Base-by-base conservation (phyloP, 1,140 invertebrate species). In the Radopholus similis region DNA sequence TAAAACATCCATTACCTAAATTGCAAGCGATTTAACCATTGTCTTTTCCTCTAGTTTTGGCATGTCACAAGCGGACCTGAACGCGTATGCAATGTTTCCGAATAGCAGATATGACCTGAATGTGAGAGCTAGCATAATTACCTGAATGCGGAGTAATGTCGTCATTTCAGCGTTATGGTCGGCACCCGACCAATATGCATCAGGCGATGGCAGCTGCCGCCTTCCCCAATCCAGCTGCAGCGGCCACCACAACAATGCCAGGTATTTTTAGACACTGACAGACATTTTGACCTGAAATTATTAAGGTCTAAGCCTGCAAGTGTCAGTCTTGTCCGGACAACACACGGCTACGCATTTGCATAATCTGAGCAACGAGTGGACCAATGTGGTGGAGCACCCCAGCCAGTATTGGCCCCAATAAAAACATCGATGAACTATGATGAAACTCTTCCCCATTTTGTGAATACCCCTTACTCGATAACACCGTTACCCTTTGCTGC, bases 31-130 rank as follows among this genome's bases (percentile, higher is more conserved):
- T 37, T 21, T 32, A 32, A 15, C 13, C 13, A 18, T 15, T 30
- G 11, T 60, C 34, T 53, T 4, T 54, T 49, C 4, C 35, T 21
- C 35, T 42, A 62, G 59, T 8, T 23, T 62, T 62, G 38, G 37
- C 15, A 47, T 42, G 38, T 28, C 59, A 6, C 8, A n/a, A 26
- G 5, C 18, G n/a, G 40, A 62, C 30, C 30, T 62, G 34, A 62
- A 42, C 34, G 38, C n/a, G 2, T 62, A 62, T 23, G 47, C 21
- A 15, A 62, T 62, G 59, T 15, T 62, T 26, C 47, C 57, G 26
- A 30, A 35, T 13, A 23, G 26, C 18, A 23, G 40, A 62, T 62
- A 62, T 38, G n/a, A 44, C 42, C 42, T 60, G 30, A 60, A 49
- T 60, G 57, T 60, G 34, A 56, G 47, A 4, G 30, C 30, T 9